Evolutionary conservation across 2,113 vertebrate species (phyloP), one percentile per base, ranked within the genome.

Genomic region (Sigmodon hispidus): DNA sequence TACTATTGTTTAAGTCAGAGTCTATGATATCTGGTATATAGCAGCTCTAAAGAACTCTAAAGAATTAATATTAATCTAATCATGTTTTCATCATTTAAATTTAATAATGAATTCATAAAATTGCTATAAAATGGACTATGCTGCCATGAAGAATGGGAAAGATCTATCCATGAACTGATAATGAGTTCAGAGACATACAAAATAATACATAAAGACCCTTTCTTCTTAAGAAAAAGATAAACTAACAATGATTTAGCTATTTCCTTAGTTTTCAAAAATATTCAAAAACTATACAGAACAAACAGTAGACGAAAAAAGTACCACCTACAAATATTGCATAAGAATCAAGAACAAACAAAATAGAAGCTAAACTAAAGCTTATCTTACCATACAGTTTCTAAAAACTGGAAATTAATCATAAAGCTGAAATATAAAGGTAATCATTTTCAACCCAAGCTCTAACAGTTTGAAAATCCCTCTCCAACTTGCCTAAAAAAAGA

Each of bases 391-490:
- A 17, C 34, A n/a, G n/a, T n/a, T n/a, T n/a, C n/a, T n/a, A n/a
- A 65, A 87, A 70, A 69, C 61, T 31, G 26, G 7, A 88, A 93
- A 96, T 59, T 26, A 73, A 77, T 19, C 10, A 73, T 65, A 77
- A 88, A 83, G 34, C 12, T 83, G 7, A 93, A 90, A 73, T 59
- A 52, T 59, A 96, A 91, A 63, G 52, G 72, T 83, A 85, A 89
- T n/a, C 31, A 79, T 73, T 85, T 22, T 55, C 34, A 96, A 93
- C 7, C 48, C 45, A 85, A 90, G 17, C 11, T 79, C 43, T 94
- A 76, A 70, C 11, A 94, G 16, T 89, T 40, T 94, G 26, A 96
- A 95, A 87, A 90, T 52, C 48, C 40, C 48, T 90, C 43, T 84
- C 63, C 16, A 94, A 22, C 22, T 40, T 0, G 4, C 6, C 29